Base-by-base conservation (phyloP, 2,113 vertebrate genomes). In the Brachionichthys hirsutus region DNA sequence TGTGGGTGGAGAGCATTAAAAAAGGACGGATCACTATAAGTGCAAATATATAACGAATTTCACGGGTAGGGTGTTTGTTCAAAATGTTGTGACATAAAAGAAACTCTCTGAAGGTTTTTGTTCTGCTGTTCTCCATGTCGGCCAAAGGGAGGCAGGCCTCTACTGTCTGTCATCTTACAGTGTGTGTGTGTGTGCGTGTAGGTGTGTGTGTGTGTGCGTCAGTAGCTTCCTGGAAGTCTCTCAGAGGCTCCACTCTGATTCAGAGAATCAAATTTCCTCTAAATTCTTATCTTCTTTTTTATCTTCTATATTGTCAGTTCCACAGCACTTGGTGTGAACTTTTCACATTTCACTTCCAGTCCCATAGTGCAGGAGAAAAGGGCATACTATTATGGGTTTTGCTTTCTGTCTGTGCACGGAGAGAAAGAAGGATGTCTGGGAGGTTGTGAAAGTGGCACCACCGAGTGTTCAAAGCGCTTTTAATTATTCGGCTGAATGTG, bases 61-160 rank as follows among this genome's bases (percentile, higher is more conserved):
- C n/a, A n/a, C n/a, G n/a, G n/a, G n/a, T n/a, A n/a, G n/a, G n/a
- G n/a, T n/a, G n/a, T n/a, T n/a, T n/a, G n/a, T n/a, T n/a, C n/a
- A n/a, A n/a, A n/a, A n/a, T n/a, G n/a, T n/a, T n/a, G n/a, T n/a
- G n/a, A n/a, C n/a, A n/a, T n/a, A n/a, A n/a, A n/a, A n/a, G n/a
- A n/a, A n/a, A n/a, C n/a, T n/a, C n/a, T n/a, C n/a, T n/a, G n/a
- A n/a, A n/a, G n/a, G n/a, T 52, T 34, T 19, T 1, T 48, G 18
- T 57, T 24, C 20, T 65, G 85, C 34, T 52, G 11, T 83, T 66
- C 58, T 42, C 4, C 2, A 0, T 14, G 64, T 1, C 56, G 53
- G 1, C 76, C 86, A 68, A 51, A 15, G 30, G 82, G 76, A 55
- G 80, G 78, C 80, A 82, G 76, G 38, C 13, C 34, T 43, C 47